Evolutionary conservation across 2,797 vertebrate species (phyloP).

Genomic region (Falco peregrinus): DNA sequence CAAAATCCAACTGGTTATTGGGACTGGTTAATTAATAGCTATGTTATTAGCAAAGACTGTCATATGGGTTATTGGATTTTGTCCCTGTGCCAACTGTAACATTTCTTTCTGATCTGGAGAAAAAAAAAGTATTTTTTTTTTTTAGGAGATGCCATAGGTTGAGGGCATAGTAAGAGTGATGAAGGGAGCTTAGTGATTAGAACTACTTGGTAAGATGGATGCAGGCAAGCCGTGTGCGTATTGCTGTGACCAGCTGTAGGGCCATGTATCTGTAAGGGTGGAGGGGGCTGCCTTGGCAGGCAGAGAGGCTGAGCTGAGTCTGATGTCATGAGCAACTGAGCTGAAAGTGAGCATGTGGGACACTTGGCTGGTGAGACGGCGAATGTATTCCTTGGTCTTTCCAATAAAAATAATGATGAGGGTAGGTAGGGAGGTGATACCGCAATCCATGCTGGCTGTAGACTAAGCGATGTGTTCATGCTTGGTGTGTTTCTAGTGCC

Average conservation of each 20-base stretch:
- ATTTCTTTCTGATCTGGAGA: neutral
- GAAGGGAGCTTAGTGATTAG: neutral
- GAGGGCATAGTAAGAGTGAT: neutral
- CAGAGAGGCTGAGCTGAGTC: neutral
- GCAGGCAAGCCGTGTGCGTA: rapidly evolving
- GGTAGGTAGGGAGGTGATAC: too few relatives aligned
- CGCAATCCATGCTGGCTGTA: neutral
- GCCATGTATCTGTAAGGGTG: neutral
- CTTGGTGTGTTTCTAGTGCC: neutral
- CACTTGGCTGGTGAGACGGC: too few relatives aligned
- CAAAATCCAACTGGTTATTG: neutral
- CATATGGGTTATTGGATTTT: neutral
- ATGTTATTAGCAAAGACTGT: neutral
- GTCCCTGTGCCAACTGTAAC: neutral
- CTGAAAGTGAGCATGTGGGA: neutral
- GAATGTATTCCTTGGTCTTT: neutral
- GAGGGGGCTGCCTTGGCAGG: neutral
- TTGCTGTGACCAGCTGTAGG: neutral
- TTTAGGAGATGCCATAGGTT: neutral
- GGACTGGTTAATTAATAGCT: neutral
- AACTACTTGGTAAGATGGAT: neutral
- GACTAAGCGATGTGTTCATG: neutral
- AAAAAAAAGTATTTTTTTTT: neutral
- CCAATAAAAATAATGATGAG: neutral
- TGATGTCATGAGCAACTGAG: neutral